Evolutionary conservation across 1,140 invertebrate species (phyloP).

Genomic region (Drosophila tropicalis): DNA sequence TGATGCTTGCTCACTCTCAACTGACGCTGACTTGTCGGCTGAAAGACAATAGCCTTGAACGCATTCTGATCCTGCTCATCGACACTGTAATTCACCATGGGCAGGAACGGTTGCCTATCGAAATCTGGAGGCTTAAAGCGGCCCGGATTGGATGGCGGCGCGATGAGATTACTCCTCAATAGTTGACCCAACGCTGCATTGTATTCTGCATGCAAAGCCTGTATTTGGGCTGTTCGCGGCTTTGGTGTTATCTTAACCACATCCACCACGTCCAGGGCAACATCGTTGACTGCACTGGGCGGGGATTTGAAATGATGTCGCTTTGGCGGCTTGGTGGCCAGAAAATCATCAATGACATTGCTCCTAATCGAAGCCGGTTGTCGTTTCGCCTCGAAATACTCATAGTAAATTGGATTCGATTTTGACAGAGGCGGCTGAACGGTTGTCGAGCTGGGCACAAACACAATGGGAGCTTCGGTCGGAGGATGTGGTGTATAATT

Average conservation of each 20-base stretch:
- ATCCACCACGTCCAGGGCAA: constrained; percentile 29
- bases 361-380: constrained; percentile 58
- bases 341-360: constrained; percentile 71
- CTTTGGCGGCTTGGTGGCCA: constrained; percentile 68
- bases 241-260: constrained; percentile 82
- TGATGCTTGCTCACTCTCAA: constrained; percentile 62
- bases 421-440: constrained; percentile 59
- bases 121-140: constrained; percentile 84
- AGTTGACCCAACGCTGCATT: constrained; percentile 60
- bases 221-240: constrained; percentile 65
- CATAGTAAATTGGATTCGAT: constrained; percentile 82
- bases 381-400: constrained; percentile 80
- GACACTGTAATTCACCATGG: constrained; percentile 86
- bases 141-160: constrained; percentile 21
- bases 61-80: constrained; percentile 85
- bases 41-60: constrained; percentile 84
- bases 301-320: constrained; percentile 60
- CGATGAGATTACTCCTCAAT: constrained; percentile 52
- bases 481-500: constrained; percentile 60
- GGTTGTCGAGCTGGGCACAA: constrained; percentile 66
- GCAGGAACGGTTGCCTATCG: constrained; percentile 86
- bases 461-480: constrained; percentile 45
- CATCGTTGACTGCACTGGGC: constrained; percentile 53
- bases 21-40: constrained; percentile 50
- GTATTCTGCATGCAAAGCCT: constrained; percentile 58